Evolutionary conservation across 1,140 invertebrate species (phyloP).

Genomic region (Telenomus remus): DNA sequence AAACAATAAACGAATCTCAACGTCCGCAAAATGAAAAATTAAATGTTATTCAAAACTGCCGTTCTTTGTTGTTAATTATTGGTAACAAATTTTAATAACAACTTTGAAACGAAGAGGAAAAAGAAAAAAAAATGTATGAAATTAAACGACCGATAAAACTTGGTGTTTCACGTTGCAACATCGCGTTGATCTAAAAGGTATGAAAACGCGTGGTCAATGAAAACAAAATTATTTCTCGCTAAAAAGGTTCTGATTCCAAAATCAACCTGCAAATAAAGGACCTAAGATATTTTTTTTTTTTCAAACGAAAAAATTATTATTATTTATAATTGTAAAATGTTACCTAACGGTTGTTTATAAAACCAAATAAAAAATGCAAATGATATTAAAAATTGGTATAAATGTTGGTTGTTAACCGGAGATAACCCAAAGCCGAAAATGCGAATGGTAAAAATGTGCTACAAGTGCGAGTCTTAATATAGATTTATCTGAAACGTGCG

Average conservation of each 20-base stretch:
- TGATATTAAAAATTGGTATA: not conserved
- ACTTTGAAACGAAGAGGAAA: not conserved
- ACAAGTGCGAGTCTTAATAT: constrained; percentile 28
- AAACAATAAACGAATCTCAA: too few species aligned
- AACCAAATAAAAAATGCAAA: constrained; percentile 1
- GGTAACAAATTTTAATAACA: too few species aligned
- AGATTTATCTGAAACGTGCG: constrained; percentile 13
- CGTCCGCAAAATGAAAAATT: too few species aligned
- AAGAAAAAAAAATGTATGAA: not conserved
- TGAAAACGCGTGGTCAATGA: not conserved
- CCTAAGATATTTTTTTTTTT: too few species aligned
- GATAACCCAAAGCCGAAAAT: not conserved
- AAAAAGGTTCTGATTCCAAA: too few species aligned
- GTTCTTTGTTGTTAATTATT: too few species aligned
- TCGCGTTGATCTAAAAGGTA: not conserved
- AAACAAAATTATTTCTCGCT: not conserved
- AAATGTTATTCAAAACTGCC: too few species aligned
- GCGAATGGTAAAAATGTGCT: constrained; percentile 9
- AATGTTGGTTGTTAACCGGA: not conserved
- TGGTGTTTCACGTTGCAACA: not conserved
- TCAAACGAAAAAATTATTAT: too few species aligned
- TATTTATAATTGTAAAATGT: too few species aligned
- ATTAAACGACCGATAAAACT: not conserved
- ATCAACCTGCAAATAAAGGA: too few species aligned
- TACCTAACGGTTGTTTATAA: too few species aligned